Evolutionary conservation across 2,113 vertebrate genomes (phyloP), one percentile per base, ranked within the genome.

Genomic region (Fulica atra): DNA sequence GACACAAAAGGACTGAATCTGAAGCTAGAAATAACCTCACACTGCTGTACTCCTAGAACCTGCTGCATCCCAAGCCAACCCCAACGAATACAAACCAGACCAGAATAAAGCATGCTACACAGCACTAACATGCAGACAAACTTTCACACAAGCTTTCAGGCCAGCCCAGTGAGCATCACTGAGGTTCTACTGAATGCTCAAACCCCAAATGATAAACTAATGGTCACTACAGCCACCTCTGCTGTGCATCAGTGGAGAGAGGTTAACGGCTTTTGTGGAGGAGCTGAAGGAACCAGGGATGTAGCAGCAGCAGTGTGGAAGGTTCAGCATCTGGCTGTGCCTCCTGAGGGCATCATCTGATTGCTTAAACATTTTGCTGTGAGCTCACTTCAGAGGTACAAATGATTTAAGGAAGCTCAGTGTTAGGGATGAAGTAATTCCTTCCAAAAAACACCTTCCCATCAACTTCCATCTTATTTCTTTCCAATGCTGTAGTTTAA

Each of bases 61-160:
- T 23, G 66, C 8, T n/a, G 80, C 81, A 89, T 18, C 74, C 48
- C 40, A 78, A 59, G 74, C 33, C 68, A 77, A 84, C 38, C 18
- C 16, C 59, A 68, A 20, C 33, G 33, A 65, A 82, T 7, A 11
- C 87, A 90, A 48, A 74, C 20, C 31, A 38, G 86, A 69, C 92
- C 44, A 53, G 81, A 91, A 90, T 16, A 96, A 78, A 92, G 94
- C 97, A 98, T 97, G 97, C 98, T 96, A 96, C 93, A 96, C 93
- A 96, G 97, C 92, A 85, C 44, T 13, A 89, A 95, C 97, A 97
- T 86, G 97, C 98, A 98, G 93, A 98, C 97, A 95, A 79, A 16
- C 98, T 98, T 95, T 95, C 98, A 98, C 86, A 97, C 98, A 89
- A 95, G 50, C 90, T 93, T 95, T 89, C 84, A 97, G 91, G 66